Evolutionary conservation across 1,140 invertebrate species (phyloP), one percentile per base, ranked within the genome.

Genomic region (Palaemon carinicauda): DNA sequence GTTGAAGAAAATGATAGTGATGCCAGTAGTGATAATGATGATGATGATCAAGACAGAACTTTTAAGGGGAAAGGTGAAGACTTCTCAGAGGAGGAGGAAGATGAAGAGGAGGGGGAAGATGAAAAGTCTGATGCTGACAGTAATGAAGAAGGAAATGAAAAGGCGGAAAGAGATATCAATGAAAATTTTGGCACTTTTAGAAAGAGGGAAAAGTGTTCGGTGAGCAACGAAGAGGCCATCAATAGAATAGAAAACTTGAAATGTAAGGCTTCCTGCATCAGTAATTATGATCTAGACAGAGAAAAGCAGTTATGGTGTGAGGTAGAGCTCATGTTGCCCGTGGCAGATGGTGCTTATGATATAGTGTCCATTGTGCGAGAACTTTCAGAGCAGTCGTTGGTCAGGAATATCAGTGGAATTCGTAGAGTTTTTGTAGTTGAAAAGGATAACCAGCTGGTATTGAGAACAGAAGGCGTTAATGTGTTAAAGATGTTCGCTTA

Each of bases 401-500:
- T 99, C 9, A 94, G 95, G 91, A 94, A 98, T 92, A 94, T 96
- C 1, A 94, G 94, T 12, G 93, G 94, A 50, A 98, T 99, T 60
- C 96, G 95, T 90, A 93, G 95, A 79, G 97, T 96, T 3, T 96
- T 98, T 82, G 94, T 93, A 12, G 90, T 91, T 10, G 91, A 92
- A 53, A 91, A 91, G 84, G 91, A 90, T 86, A 90, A 89, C 81
- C 87, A 93, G 29, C 92, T 94, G 73, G 93, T 95, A 73, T 91
- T 98, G 0, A 97, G 97, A 91, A 99, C 98, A 1, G 98, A 99
- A 90, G 98, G 98, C 5, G 96, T 99, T 19, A 99, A 99, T 91
- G 95, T 99, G 87, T 92, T 95, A 93, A 96, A 97, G 93, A 95
- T 99, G 94, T 96, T 95, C 90, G 95, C 96, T 89, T 95, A 96